Evolutionary conservation across 2,113 vertebrate genomes (phyloP).

Genomic region (Tiliqua scincoides): DNA sequence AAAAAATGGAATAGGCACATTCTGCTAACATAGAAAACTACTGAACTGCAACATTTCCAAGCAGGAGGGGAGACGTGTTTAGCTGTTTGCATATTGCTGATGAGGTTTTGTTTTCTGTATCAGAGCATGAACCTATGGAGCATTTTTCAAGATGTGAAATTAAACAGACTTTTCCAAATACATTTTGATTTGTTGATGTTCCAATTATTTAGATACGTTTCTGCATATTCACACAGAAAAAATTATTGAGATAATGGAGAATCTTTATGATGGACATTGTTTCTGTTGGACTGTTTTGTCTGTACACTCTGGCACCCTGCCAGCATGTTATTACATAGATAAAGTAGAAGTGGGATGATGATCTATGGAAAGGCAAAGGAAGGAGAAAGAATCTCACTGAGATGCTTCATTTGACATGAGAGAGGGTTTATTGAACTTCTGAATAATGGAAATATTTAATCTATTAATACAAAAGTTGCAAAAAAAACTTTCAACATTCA

Average conservation of each 20-base stretch:
- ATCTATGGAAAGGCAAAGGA: background rate
- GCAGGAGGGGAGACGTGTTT: background rate
- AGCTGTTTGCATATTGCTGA: background rate
- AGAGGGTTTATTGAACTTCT: too few relatives aligned
- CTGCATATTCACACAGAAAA: background rate
- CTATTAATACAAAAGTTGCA: too few relatives aligned
- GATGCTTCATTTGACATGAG: too few relatives aligned
- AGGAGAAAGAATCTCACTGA: too few relatives aligned
- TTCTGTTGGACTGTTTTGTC: background rate
- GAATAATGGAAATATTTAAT: too few relatives aligned
- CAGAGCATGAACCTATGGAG: background rate
- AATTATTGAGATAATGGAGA: too few relatives aligned
- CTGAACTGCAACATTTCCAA: background rate
- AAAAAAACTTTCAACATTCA: too few relatives aligned
- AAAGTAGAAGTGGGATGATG: background rate
- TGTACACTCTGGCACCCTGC: too few relatives aligned
- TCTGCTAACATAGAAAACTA: background rate
- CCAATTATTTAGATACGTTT: background rate
- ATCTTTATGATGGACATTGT: background rate
- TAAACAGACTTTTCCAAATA: background rate
- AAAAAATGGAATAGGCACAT: background rate
- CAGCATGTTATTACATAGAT: background rate
- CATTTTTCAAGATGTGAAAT: background rate
- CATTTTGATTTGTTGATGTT: background rate
- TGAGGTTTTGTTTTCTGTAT: background rate